Conservation (phyloP, 2,113 vertebrate species). For the Tylochromis polylepis region DNA sequence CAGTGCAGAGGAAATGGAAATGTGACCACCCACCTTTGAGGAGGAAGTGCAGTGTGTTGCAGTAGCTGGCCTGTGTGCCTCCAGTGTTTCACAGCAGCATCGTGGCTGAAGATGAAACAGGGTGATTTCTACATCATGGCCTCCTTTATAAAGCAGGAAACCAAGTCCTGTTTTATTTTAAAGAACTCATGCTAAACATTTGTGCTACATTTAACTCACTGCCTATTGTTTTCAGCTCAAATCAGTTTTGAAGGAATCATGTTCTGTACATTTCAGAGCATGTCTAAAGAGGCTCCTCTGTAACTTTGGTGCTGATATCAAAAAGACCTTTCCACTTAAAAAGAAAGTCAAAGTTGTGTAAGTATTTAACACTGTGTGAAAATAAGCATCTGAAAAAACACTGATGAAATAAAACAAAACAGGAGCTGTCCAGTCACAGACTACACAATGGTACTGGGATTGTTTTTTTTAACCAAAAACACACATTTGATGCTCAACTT, state of each 20-base stretch:
- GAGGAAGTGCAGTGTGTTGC: slow-evolving; percentile 1
- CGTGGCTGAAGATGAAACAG: neutral
- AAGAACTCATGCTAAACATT: neutral
- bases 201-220: neutral
- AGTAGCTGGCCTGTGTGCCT: neutral
- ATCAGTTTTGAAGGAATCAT: neutral
- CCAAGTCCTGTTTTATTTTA: neutral
- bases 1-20: slow-evolving; percentile 47
- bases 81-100: neutral
- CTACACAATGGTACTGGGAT: neutral
- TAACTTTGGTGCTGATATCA: neutral
- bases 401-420: neutral
- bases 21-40: slow-evolving; percentile 47
- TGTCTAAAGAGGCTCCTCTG: neutral
- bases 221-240: no score
- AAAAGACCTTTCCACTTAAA: neutral
- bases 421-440: neutral
- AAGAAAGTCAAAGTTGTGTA: neutral
- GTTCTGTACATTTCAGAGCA: neutral
- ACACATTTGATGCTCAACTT: no score
- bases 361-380: neutral
- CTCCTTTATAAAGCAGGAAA: neutral
- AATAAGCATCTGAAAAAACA: neutral
- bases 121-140: neutral
- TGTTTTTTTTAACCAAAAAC: neutral